These are phyloP conservation scores for Meliscaeva auricollis DNA, from an alignment of 2,888 invertebrate genomes.

Conservation along the genomic window DNA sequence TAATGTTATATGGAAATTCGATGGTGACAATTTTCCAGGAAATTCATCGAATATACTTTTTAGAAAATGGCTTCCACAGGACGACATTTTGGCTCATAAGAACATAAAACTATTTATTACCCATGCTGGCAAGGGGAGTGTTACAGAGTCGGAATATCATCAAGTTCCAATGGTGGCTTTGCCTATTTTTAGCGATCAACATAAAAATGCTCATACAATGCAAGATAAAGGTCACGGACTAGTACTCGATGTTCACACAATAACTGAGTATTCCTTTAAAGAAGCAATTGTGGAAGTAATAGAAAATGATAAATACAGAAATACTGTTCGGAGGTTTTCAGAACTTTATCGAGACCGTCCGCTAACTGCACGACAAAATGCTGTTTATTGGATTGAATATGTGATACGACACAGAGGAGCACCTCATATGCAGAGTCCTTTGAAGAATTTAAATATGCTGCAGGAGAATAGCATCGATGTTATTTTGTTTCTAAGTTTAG, in stretches of 20 bases:
- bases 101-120: constrained; percentile 85
- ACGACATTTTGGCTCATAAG: constrained; percentile 90
- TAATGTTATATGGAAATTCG: constrained; percentile 88
- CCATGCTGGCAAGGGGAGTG: constrained; percentile 87
- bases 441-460: constrained; percentile 83
- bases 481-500: constrained; percentile 24
- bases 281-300: constrained; percentile 77
- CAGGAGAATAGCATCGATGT: constrained; percentile 85
- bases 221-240: constrained; percentile 85
- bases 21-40: constrained; percentile 78
- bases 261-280: constrained; percentile 73
- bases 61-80: constrained; percentile 85
- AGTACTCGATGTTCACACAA: constrained; percentile 20
- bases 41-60: constrained; percentile 82
- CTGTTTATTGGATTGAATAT: constrained; percentile 86
- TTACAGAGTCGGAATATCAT: constrained; percentile 91
- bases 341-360: constrained; percentile 85
- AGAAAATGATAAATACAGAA: constrained; percentile 74
- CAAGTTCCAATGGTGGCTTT: constrained; percentile 90
- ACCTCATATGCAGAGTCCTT: constrained; percentile 84
- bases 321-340: constrained; percentile 83
- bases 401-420: constrained; percentile 85
- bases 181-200: constrained; percentile 91
- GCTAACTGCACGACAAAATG: constrained; percentile 84
- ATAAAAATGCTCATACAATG: constrained; percentile 90